These are phyloP conservation scores for Drosophila neocordata DNA, from an alignment of 1,140 invertebrate species.

Conservation along the genomic window DNA sequence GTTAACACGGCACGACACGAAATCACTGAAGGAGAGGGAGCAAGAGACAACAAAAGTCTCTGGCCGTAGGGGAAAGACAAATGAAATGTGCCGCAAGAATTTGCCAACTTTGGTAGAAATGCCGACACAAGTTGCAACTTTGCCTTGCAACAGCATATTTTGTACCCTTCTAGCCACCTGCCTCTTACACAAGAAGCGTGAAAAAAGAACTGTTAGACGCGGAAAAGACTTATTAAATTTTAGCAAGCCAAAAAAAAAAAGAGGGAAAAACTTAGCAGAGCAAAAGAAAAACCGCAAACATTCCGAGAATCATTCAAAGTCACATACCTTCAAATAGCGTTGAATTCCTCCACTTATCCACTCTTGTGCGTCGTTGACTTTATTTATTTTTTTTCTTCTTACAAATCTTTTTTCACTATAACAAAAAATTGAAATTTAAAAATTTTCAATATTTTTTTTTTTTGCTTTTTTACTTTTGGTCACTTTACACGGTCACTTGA, in stretches of 20 bases:
- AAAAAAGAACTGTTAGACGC: constrained; percentile 67
- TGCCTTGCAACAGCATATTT: constrained; percentile 53
- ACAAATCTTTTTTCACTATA: constrained; percentile 34
- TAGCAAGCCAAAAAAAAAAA: constrained; percentile 56
- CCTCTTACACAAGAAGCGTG: constrained; percentile 51
- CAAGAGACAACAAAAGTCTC: constrained; percentile 27
- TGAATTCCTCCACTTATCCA: constrained; percentile 51
- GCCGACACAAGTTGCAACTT: constrained; percentile 14
- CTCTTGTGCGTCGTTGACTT: constrained; percentile 9
- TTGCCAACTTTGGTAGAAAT: constrained; percentile 37
- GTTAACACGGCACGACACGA: constrained; percentile 69
- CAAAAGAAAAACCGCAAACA: constrained; percentile 50
- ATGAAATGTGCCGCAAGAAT: constrained; percentile 65
- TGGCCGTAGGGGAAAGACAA: constrained; percentile 14
- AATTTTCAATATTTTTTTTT: constrained; percentile 29
- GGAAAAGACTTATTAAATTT: constrained; percentile 80
- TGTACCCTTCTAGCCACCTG: not conserved
- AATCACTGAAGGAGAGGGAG: constrained; percentile 29
- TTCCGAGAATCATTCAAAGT: constrained; percentile 35
- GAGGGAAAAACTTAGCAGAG: constrained; percentile 22
- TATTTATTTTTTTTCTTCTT: constrained; percentile 22
- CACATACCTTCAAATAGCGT: constrained; percentile 52
- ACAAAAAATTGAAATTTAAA: constrained; percentile 32
- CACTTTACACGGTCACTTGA: constrained; percentile 64
- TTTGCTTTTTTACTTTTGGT: constrained; percentile 22